Evolutionary conservation across 2,888 invertebrate species (phyloP).

Genomic region (Zygothrica quintamaculata): DNA sequence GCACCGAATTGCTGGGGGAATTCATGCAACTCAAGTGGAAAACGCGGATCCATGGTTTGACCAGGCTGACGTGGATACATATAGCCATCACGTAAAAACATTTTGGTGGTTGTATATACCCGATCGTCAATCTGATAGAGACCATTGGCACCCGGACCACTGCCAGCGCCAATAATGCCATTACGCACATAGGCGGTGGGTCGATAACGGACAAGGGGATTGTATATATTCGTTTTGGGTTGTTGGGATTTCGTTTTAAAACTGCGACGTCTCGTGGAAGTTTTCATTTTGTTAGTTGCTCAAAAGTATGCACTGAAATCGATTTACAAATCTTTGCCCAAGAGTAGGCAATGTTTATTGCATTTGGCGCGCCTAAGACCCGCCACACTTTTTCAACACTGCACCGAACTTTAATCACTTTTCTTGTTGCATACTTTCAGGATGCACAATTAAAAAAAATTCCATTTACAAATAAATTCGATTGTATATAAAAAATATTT

Average conservation of each 20-base stretch:
- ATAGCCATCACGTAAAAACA: slow-evolving; percentile 83
- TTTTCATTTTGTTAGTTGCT: slow-evolving; percentile 65
- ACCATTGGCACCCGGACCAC: slow-evolving; percentile 78
- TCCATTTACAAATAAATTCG: not conserved
- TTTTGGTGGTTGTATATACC: slow-evolving; percentile 82
- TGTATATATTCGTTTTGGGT: slow-evolving; percentile 66
- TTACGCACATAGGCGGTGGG: slow-evolving; percentile 82
- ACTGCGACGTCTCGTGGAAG: slow-evolving; percentile 82
- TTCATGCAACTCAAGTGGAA: slow-evolving; percentile 82
- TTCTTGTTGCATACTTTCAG: slow-evolving; percentile 40
- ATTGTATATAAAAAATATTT: too few species aligned
- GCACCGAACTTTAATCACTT: not conserved
- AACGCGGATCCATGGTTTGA: slow-evolving; percentile 83
- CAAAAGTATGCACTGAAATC: slow-evolving; percentile 50
- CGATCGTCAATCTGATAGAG: slow-evolving; percentile 83
- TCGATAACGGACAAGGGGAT: slow-evolving; percentile 70
- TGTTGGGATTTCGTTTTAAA: slow-evolving; percentile 81
- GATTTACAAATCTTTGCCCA: not conserved
- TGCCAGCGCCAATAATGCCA: slow-evolving; percentile 81
- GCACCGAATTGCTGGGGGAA: slow-evolving; percentile 82
- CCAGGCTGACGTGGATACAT: slow-evolving; percentile 84
- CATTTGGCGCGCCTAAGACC: slow-evolving; percentile 1
- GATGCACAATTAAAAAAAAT: not conserved
- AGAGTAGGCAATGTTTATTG: slow-evolving; percentile 37
- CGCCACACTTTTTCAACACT: not conserved